A percentile compares a stretch with the other conserved stretches of the same genome.
These are phyloP conservation scores for Apeltes quadracus DNA, from an alignment of 2,113 vertebrate genomes.

Conservation along the genomic window DNA sequence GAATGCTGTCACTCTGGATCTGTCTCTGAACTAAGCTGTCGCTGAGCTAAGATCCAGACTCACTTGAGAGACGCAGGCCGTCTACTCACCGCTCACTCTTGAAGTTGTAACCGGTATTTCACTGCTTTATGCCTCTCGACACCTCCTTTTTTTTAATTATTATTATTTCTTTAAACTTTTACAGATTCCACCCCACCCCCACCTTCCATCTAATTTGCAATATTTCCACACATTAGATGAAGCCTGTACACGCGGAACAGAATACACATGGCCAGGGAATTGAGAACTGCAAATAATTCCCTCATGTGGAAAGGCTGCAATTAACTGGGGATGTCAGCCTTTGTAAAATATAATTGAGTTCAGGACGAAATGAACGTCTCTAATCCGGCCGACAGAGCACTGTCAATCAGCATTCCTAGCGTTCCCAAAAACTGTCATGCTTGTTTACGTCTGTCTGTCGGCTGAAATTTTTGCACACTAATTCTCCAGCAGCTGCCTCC, in stretches of 20 bases:
- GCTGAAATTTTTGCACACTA: slow-evolving; percentile 67
- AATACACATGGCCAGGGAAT: slow-evolving; percentile 81
- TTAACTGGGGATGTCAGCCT: slow-evolving; percentile 85
- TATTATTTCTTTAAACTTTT: slow-evolving; percentile 22
- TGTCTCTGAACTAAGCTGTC: slow-evolving; percentile 64
- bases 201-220: slow-evolving; percentile 73
- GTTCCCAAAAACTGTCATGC: slow-evolving; percentile 76
- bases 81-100: slow-evolving; percentile 46
- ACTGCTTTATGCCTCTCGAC: slow-evolving; percentile 44
- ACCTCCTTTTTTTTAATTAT: slow-evolving; percentile 52
- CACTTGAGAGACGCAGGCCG: slow-evolving; percentile 58
- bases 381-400: slow-evolving; percentile 81
- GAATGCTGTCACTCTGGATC: slow-evolving; percentile 70
- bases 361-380: slow-evolving; percentile 81
- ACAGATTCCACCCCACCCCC: not conserved
- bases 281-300: slow-evolving; percentile 84
- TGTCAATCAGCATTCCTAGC: slow-evolving; percentile 79
- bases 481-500: slow-evolving; percentile 72
- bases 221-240: slow-evolving; percentile 78
- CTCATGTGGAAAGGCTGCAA: slow-evolving; percentile 84
- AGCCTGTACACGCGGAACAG: slow-evolving; percentile 76
- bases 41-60: slow-evolving; percentile 64
- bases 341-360: slow-evolving; percentile 87
- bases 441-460: slow-evolving; percentile 75
- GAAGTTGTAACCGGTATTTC: slow-evolving; percentile 52